These are phyloP conservation scores for Drosophila atripex DNA, from an alignment of 2,888 invertebrate genomes.

Conservation along the genomic window DNA sequence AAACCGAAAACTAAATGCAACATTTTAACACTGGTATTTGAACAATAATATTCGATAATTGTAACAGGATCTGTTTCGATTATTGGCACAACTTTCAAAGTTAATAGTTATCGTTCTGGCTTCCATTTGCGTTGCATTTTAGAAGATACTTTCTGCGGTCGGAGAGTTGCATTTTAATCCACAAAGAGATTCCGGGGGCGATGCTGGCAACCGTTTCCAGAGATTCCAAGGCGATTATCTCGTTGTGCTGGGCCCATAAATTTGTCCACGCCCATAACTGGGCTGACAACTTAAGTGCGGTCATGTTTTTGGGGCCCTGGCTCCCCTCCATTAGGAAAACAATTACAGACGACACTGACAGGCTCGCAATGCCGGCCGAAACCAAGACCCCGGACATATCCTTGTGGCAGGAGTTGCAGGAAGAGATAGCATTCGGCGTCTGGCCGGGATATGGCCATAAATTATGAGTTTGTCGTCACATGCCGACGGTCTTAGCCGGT, in stretches of 20 bases:
- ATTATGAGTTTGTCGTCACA: conserved; percentile 77
- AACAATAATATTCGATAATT: neutral
- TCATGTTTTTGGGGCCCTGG: conserved; percentile 60
- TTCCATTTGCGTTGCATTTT: conserved; percentile 13
- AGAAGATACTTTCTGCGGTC: neutral
- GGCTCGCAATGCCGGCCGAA: conserved; percentile 42
- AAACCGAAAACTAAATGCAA: no score
- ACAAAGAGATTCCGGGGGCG: neutral
- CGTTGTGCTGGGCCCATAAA: conserved; percentile 52
- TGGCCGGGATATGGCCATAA: conserved; percentile 67
- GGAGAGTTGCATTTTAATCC: conserved; percentile 20
- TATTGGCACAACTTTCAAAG: neutral
- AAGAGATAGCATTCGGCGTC: conserved; percentile 65
- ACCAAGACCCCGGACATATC: conserved; percentile 25
- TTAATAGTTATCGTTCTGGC: neutral
- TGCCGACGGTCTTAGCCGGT: conserved; percentile 50
- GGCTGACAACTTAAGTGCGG: conserved; percentile 76
- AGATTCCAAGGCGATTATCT: conserved; percentile 30
- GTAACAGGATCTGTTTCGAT: neutral
- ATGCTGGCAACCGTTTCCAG: conserved; percentile 1
- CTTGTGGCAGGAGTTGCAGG: conserved; percentile 13
- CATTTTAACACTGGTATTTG: no score
- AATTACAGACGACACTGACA: conserved; percentile 72
- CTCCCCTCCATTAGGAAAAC: conserved; percentile 74
- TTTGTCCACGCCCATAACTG: conserved; percentile 59